Evolutionary conservation across 2,888 invertebrate genomes (phyloP).

Genomic region (Sphaerophoria rueppellii): DNA sequence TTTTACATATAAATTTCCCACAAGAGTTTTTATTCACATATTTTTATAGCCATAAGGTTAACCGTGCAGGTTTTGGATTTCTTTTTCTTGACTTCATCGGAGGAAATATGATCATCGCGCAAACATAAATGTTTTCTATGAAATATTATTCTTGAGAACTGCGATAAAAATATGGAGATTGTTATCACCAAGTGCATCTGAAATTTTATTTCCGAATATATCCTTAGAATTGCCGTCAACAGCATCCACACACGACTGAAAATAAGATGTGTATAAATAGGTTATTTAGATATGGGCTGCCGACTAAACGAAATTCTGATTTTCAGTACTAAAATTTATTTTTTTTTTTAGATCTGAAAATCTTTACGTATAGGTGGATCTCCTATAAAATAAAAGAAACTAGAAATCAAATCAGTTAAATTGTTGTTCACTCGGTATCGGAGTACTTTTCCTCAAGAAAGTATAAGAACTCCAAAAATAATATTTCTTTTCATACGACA

Average conservation of each 20-base stretch:
- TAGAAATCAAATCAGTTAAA: neutral
- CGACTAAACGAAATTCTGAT: neutral
- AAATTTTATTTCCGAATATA: conserved; percentile 61
- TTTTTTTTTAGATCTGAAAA: too few relatives aligned
- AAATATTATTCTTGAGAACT: conserved; percentile 54
- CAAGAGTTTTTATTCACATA: conserved; percentile 40
- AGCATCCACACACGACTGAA: neutral
- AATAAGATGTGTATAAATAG: conserved; percentile 49
- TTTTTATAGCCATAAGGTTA: conserved; percentile 40
- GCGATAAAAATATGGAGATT: conserved; percentile 63
- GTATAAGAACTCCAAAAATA: neutral
- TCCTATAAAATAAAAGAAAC: neutral
- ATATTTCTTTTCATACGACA: neutral
- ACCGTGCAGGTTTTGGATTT: conserved; percentile 28
- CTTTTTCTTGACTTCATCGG: conserved; percentile 11
- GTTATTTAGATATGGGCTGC: conserved; percentile 11
- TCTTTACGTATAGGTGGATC: too few relatives aligned
- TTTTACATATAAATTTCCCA: conserved; percentile 34
- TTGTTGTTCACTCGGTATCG: too few relatives aligned
- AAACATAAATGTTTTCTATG: conserved; percentile 12
- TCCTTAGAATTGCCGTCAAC: conserved; percentile 12
- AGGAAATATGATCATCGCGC: neutral
- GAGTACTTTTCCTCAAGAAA: too few relatives aligned
- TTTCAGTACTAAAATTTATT: neutral
- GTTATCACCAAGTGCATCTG: conserved; percentile 62